Base-by-base conservation (phyloP, 1,140 invertebrate species). In the Drosophila orosa region DNA sequence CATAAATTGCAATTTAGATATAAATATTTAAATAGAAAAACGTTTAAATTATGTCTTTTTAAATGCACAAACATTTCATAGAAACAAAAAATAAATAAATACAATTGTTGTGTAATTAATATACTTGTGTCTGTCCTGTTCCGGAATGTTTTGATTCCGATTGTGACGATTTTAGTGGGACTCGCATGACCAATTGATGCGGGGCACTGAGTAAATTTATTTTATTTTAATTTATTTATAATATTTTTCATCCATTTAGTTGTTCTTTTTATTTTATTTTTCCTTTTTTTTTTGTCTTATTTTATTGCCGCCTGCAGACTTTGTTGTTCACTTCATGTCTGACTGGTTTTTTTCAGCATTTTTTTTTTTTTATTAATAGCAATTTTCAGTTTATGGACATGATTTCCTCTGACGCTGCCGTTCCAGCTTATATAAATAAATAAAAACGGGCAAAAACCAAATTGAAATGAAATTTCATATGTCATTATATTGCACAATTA, bases 381-480 rank as follows among this genome's bases (percentile, higher is more conserved):
- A 68, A 77, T 80, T 66, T 78, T 31, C 58, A 77, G 59, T 85
- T 69, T 80, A 84, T 74, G 56, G 44, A 66, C 61, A 69, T 69
- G 57, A 78, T 71, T 85, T 85, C 68, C 63, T 71, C 65, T 67
- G 31, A 45, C 65, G 62, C 24, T 24, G 52, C n/a, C 40, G 24
- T 44, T 33, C 17, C 54, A 13, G 39, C 66, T 72, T 72, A 25
- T 29, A 52, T 71, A 72, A 33, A 72, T 72, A 72, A 72, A 72
- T 59, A 65, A 56, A 47, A 40, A 27, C 25, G 52, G 39, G 44
- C 42, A 75, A 57, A 66, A 65, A 74, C 48, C 45, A 80, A 75
- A 81, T 86, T 61, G 62, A 78, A 86, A 71, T 86, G 61, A 62
- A 78, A 78, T 81, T 85, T 74, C 57, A 81, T 77, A 60, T 78